These are phyloP conservation scores for Boloria euphrosyne DNA, from an alignment of 2,888 invertebrate species.

Conservation along the genomic window DNA sequence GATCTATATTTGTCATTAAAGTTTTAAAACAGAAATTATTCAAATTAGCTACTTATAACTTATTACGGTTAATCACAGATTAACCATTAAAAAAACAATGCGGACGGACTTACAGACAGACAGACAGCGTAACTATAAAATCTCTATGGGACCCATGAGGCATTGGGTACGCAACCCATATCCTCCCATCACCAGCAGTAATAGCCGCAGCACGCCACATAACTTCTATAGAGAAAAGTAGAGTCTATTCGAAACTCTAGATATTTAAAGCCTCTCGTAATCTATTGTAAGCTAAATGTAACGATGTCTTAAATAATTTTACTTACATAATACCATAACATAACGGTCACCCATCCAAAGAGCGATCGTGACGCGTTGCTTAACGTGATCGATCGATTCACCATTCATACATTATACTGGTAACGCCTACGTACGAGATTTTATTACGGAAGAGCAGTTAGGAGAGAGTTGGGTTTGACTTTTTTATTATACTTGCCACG, in stretches of 20 bases:
- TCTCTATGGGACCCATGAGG: too few relatives aligned
- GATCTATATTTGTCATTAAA: too few relatives aligned
- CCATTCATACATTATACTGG: slow-evolving; percentile 34
- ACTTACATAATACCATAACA: slow-evolving; percentile 22
- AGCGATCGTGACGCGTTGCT: slow-evolving; percentile 24
- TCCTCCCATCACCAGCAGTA: too few relatives aligned
- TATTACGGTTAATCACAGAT: too few relatives aligned
- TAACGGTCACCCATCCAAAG: slow-evolving; percentile 21
- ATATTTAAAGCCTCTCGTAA: slow-evolving; percentile 9
- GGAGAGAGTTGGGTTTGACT: slow-evolving; percentile 9
- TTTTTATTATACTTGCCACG: slow-evolving; percentile 5
- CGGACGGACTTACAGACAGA: too few relatives aligned
- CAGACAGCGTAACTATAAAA: too few relatives aligned
- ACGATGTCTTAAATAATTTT: slow-evolving; percentile 5
- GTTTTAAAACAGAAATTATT: too few relatives aligned
- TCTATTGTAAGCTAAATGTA: slow-evolving; percentile 7
- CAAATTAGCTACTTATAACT: too few relatives aligned
- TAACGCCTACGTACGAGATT: slow-evolving; percentile 34
- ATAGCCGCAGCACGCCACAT: too few relatives aligned
- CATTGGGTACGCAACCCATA: too few relatives aligned
- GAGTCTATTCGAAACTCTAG: background rate
- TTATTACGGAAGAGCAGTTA: slow-evolving; percentile 23
- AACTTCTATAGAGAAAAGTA: too few relatives aligned
- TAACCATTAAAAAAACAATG: too few relatives aligned
- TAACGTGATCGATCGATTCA: slow-evolving; percentile 27